Percentiles rank a stretch among this genome's conserved stretches.
These are phyloP conservation scores for Homarus americanus DNA, from an alignment of 1,140 invertebrate species.

Conservation along the genomic window DNA sequence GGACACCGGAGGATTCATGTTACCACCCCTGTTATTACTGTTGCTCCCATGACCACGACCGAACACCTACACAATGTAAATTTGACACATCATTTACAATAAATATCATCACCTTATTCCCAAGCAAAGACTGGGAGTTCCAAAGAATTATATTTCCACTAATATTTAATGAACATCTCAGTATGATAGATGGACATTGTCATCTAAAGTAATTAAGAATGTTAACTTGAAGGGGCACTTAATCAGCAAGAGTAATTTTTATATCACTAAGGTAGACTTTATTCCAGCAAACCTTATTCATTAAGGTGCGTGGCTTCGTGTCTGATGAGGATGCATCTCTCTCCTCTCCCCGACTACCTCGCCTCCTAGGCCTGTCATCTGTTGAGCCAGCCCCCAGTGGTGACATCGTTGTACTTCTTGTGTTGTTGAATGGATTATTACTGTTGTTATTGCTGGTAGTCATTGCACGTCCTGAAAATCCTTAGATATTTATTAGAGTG, in stretches of 20 bases:
- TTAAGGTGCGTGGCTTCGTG: background rate
- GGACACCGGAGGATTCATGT: background rate
- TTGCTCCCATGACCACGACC: background rate
- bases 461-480: background rate
- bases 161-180: too few species aligned
- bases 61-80: too few species aligned
- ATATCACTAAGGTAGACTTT: too few species aligned
- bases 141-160: too few species aligned
- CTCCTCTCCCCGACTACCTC: constrained; percentile 27
- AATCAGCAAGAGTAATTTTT: too few species aligned
- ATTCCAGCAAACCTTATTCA: background rate
- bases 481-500: background rate
- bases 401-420: background rate
- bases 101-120: too few species aligned
- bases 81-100: too few species aligned
- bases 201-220: too few species aligned
- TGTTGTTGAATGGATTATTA: constrained; percentile 5
- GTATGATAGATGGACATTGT: too few species aligned
- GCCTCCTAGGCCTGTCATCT: background rate
- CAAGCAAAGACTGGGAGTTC: too few species aligned
- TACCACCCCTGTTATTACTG: constrained; percentile 3
- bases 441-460: background rate
- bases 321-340: background rate
- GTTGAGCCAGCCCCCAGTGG: background rate
- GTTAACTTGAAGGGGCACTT: too few species aligned